phyloP scores from a whole-genome alignment of 2,797 vertebrate genomes.

The Protonibea diacanthus region DNA sequence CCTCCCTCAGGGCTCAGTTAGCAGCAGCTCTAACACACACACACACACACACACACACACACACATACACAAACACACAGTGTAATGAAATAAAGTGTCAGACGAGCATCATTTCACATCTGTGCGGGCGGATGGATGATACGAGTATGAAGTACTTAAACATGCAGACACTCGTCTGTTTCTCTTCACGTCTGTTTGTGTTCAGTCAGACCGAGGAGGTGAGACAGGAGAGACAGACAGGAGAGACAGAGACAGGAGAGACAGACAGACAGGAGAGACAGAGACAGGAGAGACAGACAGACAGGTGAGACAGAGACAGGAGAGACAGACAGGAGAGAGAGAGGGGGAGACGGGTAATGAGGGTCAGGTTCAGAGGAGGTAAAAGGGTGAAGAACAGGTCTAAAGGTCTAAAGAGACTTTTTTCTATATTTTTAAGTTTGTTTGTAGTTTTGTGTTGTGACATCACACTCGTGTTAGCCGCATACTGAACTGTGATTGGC shows the following conservation, averaged over 20 bases:
- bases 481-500: no score
- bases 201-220: neutral
- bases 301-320: no score
- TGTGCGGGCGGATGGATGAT: slow-evolving; percentile 32
- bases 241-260: no score
- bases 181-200: no score
- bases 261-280: neutral
- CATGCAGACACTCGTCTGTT: neutral
- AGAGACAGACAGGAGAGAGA: neutral
- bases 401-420: neutral
- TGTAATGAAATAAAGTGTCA: slow-evolving; percentile 64
- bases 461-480: no score
- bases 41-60: slow-evolving; percentile 33
- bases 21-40: slow-evolving; percentile 28
- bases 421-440: neutral
- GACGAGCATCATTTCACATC: slow-evolving; percentile 52
- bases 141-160: slow-evolving; percentile 28
- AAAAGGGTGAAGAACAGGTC: neutral
- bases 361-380: neutral
- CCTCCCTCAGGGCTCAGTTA: slow-evolving; percentile 29
- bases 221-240: neutral
- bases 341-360: neutral
- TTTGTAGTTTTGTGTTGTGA: neutral
- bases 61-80: neutral
- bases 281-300: neutral